phyloP scores from a whole-genome alignment of 2,888 invertebrate species.

The Acanthosoma haemorrhoidale region DNA sequence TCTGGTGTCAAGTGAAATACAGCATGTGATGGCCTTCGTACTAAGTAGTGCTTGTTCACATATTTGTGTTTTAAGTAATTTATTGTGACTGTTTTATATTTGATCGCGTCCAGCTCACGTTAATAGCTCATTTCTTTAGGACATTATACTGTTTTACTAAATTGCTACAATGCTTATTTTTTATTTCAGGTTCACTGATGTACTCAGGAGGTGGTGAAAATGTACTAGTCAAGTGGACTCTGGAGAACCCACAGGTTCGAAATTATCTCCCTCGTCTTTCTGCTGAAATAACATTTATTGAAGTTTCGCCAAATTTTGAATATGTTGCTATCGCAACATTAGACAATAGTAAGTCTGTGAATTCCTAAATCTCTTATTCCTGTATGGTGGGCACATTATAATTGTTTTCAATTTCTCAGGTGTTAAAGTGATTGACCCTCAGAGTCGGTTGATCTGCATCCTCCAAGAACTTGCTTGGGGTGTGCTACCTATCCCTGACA shows the following conservation, averaged over 20 bases:
- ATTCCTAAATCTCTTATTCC: neutral
- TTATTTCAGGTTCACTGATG: constrained; percentile 60
- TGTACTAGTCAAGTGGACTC: constrained; percentile 70
- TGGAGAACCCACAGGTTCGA: constrained; percentile 50
- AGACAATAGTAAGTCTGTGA: constrained; percentile 56
- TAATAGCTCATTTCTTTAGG: no score
- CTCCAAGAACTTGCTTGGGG: constrained; percentile 65
- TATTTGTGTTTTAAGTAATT: no score
- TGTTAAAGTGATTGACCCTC: constrained; percentile 53
- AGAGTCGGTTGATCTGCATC: constrained; percentile 52
- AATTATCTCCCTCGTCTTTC: constrained; percentile 66
- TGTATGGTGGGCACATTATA: no score
- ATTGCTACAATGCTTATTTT: no score
- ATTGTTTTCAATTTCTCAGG: constrained; percentile 45
- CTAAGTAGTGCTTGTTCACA: no score
- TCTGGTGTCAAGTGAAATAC: no score
- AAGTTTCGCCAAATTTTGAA: constrained; percentile 58
- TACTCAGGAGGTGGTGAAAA: constrained; percentile 73
- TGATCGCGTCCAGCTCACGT: no score
- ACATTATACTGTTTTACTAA: no score
- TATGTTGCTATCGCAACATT: constrained; percentile 59
- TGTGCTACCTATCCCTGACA: constrained; percentile 48
- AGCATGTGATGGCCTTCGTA: no score
- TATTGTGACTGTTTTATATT: no score
- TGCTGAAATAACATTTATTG: constrained; percentile 59